A percentile compares a stretch with the other conserved stretches of the same genome.
phyloP scores from a whole-genome alignment of 2,113 vertebrate species.

The Lonchura striata region DNA sequence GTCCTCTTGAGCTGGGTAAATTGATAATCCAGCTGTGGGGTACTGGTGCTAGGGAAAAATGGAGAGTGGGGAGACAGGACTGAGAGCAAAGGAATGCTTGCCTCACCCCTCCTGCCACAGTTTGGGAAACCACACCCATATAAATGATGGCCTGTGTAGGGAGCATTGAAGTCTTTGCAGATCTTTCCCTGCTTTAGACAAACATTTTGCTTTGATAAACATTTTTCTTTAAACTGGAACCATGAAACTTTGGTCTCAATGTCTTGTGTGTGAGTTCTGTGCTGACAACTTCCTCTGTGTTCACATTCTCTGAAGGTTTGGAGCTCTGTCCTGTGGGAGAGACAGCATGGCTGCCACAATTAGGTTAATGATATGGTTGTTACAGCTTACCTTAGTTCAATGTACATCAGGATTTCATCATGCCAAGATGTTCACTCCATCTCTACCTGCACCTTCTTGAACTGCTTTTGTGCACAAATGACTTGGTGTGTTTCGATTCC shows the following conservation, averaged over 20 bases:
- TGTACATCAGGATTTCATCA: not conserved
- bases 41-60: not conserved
- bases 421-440: not conserved
- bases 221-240: not conserved
- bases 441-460: not conserved
- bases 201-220: not conserved
- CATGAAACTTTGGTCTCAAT: not conserved
- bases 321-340: not conserved
- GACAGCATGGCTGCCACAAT: not conserved
- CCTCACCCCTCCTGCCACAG: not conserved
- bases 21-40: not conserved
- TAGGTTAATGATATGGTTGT: not conserved
- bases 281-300: not conserved
- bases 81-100: not conserved
- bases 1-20: not conserved
- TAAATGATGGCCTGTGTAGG: not conserved
- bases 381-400: not conserved
- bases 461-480: not conserved
- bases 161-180: not conserved
- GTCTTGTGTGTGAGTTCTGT: not conserved
- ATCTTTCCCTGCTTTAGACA: not conserved
- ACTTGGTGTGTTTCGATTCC: not conserved
- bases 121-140: not conserved
- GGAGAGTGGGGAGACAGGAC: not conserved
- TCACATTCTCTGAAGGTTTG: rapidly evolving